Evolutionary conservation across 2,888 invertebrate genomes (phyloP).

Genomic region (Micropterix aruncella): DNA sequence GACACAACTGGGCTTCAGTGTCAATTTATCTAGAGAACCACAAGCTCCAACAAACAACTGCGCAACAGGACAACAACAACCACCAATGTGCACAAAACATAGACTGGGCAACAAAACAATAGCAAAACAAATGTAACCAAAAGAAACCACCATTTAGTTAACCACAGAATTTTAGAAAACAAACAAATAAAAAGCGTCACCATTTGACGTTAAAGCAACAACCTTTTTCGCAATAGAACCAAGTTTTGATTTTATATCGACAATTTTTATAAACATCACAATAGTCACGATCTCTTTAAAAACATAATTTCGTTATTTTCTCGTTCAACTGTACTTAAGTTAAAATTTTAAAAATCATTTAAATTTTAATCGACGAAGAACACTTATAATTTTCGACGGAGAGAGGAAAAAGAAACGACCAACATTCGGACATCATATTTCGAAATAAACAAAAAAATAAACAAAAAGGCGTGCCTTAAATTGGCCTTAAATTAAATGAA

Average conservation of each 20-base stretch:
- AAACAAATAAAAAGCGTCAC: background rate
- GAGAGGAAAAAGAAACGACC: background rate
- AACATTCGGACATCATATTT: background rate
- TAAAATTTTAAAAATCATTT: too few relatives aligned
- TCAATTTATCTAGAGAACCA: too few relatives aligned
- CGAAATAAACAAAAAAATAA: slow-evolving; percentile 26
- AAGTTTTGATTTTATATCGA: background rate
- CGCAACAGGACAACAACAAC: too few relatives aligned
- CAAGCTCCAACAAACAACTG: too few relatives aligned
- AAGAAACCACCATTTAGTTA: background rate
- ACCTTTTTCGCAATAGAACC: background rate
- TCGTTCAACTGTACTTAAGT: background rate
- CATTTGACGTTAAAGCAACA: background rate
- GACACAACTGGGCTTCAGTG: too few relatives aligned
- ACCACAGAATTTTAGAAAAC: background rate
- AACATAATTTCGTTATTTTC: background rate
- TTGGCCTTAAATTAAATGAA: slow-evolving; percentile 40
- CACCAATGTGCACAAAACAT: too few relatives aligned
- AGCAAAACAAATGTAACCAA: background rate
- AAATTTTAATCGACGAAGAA: background rate
- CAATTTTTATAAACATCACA: background rate
- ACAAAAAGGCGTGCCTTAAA: slow-evolving; percentile 38
- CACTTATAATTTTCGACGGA: background rate
- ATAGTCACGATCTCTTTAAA: background rate
- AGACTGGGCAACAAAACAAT: background rate